Evolutionary conservation across 2,113 vertebrate species (phyloP).

Genomic region (Sylvietta virens): DNA sequence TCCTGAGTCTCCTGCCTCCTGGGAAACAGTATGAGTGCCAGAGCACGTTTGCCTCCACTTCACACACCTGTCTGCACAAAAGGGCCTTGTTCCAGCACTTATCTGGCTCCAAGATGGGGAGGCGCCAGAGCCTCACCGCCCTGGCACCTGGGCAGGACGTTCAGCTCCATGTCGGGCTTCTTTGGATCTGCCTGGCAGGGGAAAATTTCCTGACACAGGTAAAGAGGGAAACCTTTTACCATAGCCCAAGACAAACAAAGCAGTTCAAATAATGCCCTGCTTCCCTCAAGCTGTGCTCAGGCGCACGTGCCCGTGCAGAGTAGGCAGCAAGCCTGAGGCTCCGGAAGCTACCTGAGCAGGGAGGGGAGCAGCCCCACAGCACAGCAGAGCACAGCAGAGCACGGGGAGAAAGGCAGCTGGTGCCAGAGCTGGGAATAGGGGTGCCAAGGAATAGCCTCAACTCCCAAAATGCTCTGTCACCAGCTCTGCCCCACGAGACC

Average conservation of each 20-base stretch:
- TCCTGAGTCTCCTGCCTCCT: neutral
- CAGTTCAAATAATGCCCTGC: neutral
- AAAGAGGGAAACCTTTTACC: neutral
- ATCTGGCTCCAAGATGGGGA: neutral
- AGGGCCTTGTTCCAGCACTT: conserved; percentile 13
- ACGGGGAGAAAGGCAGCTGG: neutral
- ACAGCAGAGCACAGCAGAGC: neutral
- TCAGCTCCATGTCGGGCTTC: neutral
- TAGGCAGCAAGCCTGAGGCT: neutral
- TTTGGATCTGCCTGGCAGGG: neutral
- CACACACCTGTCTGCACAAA: conserved; percentile 11
- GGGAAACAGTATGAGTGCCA: neutral
- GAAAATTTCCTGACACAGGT: neutral
- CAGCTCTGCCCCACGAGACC: neutral
- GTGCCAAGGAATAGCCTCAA: neutral
- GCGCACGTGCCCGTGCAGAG: neutral
- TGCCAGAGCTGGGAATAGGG: neutral
- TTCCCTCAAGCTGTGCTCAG: neutral
- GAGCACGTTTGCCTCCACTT: neutral
- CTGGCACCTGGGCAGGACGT: neutral
- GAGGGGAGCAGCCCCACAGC: neutral
- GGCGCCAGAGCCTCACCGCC: neutral
- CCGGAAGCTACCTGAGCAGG: neutral
- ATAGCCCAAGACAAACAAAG: neutral
- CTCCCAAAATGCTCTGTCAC: neutral